Percentiles rank a stretch among this genome's conserved stretches.
phyloP scores from a whole-genome alignment of 2,888 invertebrate species.

The Dendrolimus houi region DNA sequence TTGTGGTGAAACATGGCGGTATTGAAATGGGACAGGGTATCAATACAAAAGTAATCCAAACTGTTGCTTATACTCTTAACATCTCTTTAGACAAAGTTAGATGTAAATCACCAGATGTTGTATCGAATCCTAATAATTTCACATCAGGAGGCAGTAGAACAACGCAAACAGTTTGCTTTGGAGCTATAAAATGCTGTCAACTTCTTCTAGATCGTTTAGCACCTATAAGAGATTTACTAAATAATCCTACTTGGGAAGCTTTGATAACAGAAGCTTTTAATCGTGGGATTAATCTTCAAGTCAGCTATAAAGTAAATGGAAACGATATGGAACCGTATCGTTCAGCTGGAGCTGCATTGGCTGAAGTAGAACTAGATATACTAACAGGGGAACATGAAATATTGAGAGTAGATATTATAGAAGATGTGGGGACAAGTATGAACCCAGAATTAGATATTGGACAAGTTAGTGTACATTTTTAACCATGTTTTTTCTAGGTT shows the following conservation, averaged over 20 bases:
- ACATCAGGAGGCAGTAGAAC: slow-evolving; percentile 80
- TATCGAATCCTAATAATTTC: slow-evolving; percentile 78
- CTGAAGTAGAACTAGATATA: slow-evolving; percentile 84
- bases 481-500: too few relatives aligned
- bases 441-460: slow-evolving; percentile 82
- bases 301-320: slow-evolving; percentile 33
- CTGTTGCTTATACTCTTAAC: slow-evolving; percentile 79
- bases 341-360: slow-evolving; percentile 73
- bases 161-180: slow-evolving; percentile 34
- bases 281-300: slow-evolving; percentile 47
- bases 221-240: slow-evolving; percentile 50
- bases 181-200: slow-evolving; percentile 65
- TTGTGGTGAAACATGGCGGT: slow-evolving; percentile 83
- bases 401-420: slow-evolving; percentile 78
- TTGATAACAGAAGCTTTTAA: slow-evolving; percentile 63
- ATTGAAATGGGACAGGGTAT: slow-evolving; percentile 90
- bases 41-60: slow-evolving; percentile 82
- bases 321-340: slow-evolving; percentile 40
- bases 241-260: slow-evolving; percentile 67
- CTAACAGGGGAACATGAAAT: slow-evolving; percentile 82
- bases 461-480: slow-evolving; percentile 52
- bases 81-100: slow-evolving; percentile 79
- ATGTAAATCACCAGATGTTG: slow-evolving; percentile 78
- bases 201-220: slow-evolving; percentile 62
- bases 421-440: slow-evolving; percentile 80